Evolutionary conservation across 1,140 invertebrate genomes (phyloP), one percentile per base, ranked within the genome.

Genomic region (Drosophila miranda): DNA sequence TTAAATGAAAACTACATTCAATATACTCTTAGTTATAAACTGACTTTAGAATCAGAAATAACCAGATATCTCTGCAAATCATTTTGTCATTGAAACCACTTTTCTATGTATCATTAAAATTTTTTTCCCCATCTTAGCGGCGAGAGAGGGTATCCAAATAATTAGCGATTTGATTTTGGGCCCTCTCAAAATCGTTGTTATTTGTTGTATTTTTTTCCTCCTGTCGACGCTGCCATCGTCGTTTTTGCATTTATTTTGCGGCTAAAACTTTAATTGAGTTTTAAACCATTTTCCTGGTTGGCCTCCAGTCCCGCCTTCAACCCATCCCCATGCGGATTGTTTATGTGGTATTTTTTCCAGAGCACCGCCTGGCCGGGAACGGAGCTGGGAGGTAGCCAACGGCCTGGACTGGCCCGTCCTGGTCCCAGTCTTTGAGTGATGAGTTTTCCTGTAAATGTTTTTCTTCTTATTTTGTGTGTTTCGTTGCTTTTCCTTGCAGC

Each of bases 181-280:
- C 14, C 21, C 16, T 51, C 23, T 41, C 54, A 21, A 67, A 64
- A 64, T 73, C 49, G 53, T 74, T 74, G 60, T 54, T 74, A 52
- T 74, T 75, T 67, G 28, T 46, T 60, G 13, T n/a, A 21, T 23
- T 21, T 53, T 30, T 60, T 80, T 71, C 53, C 58, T 69, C 56
- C 70, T 76, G 67, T 86, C 61, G 80, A 70, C 79, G 64, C 56
- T 54, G 44, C 55, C 61, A 48, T 45, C 56, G 74, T 49, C 63
- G 63, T 78, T 86, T 86, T 84, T 81, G 74, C 78, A 89, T 89
- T 89, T 89, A 89, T 89, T 89, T 89, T 89, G 87, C 87, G 87
- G 87, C 87, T 83, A 89, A 89, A 89, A 89, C 87, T 89, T 89
- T 89, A 89, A 89, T 89, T 89, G 87, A 89, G 87, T 89, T 89